Conservation (phyloP, 2,797 vertebrate genomes). For the Clarias platycephalus region DNA sequence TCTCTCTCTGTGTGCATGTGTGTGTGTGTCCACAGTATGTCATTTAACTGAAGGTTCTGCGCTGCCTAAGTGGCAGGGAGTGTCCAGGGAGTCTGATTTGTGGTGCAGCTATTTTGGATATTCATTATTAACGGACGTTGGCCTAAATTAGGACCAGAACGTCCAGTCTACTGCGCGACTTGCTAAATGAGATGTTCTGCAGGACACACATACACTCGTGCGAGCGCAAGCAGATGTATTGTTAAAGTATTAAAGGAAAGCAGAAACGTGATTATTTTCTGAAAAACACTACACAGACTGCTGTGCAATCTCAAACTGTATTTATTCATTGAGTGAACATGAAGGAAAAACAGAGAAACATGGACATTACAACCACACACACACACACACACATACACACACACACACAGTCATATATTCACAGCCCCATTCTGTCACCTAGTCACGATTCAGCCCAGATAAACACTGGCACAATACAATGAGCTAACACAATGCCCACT, state of each 20-base stretch:
- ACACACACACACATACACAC: slow-evolving; percentile 35
- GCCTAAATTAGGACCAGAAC: slow-evolving; percentile 44
- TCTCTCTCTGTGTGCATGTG: slow-evolving; percentile 9
- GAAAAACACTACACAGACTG: slow-evolving; percentile 22
- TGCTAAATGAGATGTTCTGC: slow-evolving; percentile 53
- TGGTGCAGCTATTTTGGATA: slow-evolving; percentile 55
- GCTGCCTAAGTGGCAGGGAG: slow-evolving; percentile 47
- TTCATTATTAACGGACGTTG: slow-evolving; percentile 58
- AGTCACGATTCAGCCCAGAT: slow-evolving; percentile 41
- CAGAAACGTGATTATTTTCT: slow-evolving; percentile 47
- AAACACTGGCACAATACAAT: slow-evolving; percentile 47
- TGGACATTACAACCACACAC: slow-evolving; percentile 40
- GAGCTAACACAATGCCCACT: slow-evolving; percentile 70
- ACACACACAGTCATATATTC: slow-evolving; percentile 56
- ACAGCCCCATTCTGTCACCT: slow-evolving; percentile 43
- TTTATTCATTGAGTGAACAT: slow-evolving; percentile 35
- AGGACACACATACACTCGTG: slow-evolving; percentile 29
- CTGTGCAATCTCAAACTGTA: slow-evolving; percentile 16
- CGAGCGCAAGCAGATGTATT: slow-evolving; percentile 29
- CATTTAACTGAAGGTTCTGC: slow-evolving; percentile 47
- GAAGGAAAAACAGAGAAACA: slow-evolving; percentile 42
- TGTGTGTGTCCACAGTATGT: slow-evolving; percentile 41
- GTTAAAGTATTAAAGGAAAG: slow-evolving; percentile 26
- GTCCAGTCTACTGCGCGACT: slow-evolving; percentile 47
- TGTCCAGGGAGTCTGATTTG: slow-evolving; percentile 57